Evolutionary conservation across 2,113 vertebrate species (phyloP), one percentile per base, ranked within the genome.

Genomic region (Mystacornis crossleyi): DNA sequence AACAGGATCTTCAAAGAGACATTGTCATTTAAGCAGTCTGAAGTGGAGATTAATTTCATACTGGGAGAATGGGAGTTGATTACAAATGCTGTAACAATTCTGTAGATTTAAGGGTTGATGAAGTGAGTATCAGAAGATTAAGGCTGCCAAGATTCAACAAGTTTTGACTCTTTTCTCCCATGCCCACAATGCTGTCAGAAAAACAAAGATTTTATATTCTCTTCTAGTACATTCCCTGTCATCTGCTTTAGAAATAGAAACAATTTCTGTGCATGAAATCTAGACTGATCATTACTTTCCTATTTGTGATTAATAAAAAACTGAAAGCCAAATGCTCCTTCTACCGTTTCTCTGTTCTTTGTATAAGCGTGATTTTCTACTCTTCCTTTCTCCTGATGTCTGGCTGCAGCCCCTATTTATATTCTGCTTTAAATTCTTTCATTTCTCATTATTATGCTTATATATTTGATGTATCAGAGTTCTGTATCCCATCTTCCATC

Each of bases 11-110:
- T 92, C 82, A 92, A 78, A 95, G 70, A 83, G 40, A 71, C 19
- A 64, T 83, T 89, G 80, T 81, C 77, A 86, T 96, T 91, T 91
- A 89, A 83, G 54, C 43, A 92, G n/a, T 48, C 64, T 89, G 64
- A 95, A 93, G 60, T 47, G 50, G 25, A 87, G 90, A 92, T 93
- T 64, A 86, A 94, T 86, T 89, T 78, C 60, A 74, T 51, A 81
- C 58, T 54, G 54, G 54, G 24, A 93, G 42, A 92, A 96, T 48
- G 16, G 45, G 45, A 89, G 25, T 36, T 70, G 51, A 86, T 82
- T 93, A 78, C 53, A 94, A 84, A 79, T 2, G 24, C 77, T 94
- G 36, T 48, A 93, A 62, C 36, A 82, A 86, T 75, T 48, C 53
- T 2, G 1, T 53, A 81, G 79, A 83, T 81, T 74, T 82, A 87